phyloP scores from a whole-genome alignment of 2,888 invertebrate genomes.

The Leptopilina syphax region DNA sequence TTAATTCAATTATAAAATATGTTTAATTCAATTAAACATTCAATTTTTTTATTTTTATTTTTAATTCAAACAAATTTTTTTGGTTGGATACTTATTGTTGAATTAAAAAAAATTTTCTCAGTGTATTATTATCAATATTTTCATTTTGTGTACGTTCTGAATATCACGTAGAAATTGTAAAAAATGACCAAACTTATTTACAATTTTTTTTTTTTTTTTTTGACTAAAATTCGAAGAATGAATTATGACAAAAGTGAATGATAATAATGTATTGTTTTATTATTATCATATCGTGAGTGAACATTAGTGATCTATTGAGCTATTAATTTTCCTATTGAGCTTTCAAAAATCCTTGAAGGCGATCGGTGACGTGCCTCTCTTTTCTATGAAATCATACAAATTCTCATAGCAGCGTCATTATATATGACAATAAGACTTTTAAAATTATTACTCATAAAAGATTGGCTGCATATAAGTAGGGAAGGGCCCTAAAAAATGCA shows the following conservation, averaged over 20 bases:
- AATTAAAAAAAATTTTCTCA: too few relatives aligned
- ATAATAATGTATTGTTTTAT: slow-evolving; percentile 40
- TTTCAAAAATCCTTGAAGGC: slow-evolving; percentile 71
- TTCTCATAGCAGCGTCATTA: slow-evolving; percentile 60
- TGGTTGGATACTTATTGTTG: too few relatives aligned
- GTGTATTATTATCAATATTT: too few relatives aligned
- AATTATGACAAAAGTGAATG: not conserved
- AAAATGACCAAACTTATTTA: not conserved
- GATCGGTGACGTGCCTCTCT: slow-evolving; percentile 58
- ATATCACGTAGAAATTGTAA: too few relatives aligned
- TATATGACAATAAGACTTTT: slow-evolving; percentile 64
- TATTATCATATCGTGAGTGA: not conserved
- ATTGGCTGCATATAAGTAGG: slow-evolving; percentile 50
- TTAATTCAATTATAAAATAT: too few relatives aligned
- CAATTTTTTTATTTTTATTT: too few relatives aligned
- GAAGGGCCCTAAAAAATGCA: slow-evolving; percentile 36
- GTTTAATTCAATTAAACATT: too few relatives aligned
- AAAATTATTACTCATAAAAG: slow-evolving; percentile 63
- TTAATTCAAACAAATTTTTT: too few relatives aligned
- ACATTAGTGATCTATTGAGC: slow-evolving; percentile 51
- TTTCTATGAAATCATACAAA: slow-evolving; percentile 65
- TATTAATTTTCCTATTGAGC: slow-evolving; percentile 68
- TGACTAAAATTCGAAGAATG: not conserved
- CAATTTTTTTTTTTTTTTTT: too few relatives aligned
- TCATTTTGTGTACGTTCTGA: too few relatives aligned